phyloP scores from a whole-genome alignment of 2,113 vertebrate species.

The Pogonocichla stellata region DNA sequence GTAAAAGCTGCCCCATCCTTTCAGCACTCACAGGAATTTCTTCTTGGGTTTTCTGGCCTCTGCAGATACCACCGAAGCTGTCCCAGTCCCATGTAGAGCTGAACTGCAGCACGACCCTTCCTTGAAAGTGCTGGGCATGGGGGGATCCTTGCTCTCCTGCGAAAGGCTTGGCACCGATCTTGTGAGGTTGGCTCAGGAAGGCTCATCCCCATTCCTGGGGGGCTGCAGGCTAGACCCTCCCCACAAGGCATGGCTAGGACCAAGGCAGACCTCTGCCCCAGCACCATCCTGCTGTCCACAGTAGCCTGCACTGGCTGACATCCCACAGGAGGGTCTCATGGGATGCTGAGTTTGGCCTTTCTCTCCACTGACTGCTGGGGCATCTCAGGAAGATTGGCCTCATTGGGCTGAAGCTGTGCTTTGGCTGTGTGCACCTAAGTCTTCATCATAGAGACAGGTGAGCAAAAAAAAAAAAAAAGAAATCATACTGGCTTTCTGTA shows the following conservation, averaged over 20 bases:
- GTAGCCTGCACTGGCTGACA: not conserved
- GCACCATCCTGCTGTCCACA: fast-evolving
- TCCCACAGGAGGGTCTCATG: not conserved
- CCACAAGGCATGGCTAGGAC: not conserved
- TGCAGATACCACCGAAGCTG: not conserved
- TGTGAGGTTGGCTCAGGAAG: fast-evolving
- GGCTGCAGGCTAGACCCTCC: not conserved
- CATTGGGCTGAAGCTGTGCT: not conserved
- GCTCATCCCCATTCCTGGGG: not conserved
- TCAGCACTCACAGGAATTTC: not conserved
- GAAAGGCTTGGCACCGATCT: not conserved
- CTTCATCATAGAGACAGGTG: not conserved
- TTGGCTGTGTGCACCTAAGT: not conserved
- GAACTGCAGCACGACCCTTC: not conserved
- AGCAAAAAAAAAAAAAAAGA: not conserved
- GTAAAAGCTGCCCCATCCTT: not conserved
- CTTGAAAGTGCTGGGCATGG: fast-evolving
- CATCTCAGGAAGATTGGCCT: not conserved
- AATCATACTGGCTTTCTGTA: not conserved
- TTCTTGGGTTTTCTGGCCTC: not conserved
- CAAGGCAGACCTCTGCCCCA: not conserved
- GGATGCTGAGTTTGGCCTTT: not conserved
- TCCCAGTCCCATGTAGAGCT: fast-evolving
- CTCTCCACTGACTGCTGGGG: not conserved
- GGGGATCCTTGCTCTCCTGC: not conserved